These are phyloP conservation scores for Lytechinus pictus DNA, from an alignment of 35 echinoderm and acorn worm species.

Conservation along the genomic window DNA sequence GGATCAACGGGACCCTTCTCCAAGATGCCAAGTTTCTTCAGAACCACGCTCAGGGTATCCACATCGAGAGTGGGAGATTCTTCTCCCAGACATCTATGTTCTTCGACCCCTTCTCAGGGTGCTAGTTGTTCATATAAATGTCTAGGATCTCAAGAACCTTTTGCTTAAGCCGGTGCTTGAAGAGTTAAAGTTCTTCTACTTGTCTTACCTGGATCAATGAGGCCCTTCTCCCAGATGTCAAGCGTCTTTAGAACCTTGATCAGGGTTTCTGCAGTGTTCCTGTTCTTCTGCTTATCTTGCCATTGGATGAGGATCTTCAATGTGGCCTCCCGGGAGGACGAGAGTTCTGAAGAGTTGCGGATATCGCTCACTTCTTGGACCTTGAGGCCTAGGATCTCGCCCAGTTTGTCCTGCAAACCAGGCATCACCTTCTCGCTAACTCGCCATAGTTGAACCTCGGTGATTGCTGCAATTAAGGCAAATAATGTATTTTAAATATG, in stretches of 20 bases:
- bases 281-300: slow-evolving; percentile 27
- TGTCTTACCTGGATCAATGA: background rate
- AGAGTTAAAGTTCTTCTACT: background rate
- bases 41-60: background rate
- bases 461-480: background rate
- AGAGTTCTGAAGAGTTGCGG: background rate
- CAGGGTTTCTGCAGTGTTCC: background rate
- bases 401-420: slow-evolving; percentile 17
- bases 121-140: too few species aligned
- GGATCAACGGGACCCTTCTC: background rate
- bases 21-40: background rate
- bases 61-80: background rate
- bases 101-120: too few species aligned
- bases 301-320: background rate
- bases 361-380: background rate
- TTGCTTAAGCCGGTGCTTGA: too few species aligned
- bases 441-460: background rate
- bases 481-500: too few species aligned
- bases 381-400: background rate
- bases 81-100: too few species aligned
- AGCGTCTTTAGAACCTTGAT: background rate
- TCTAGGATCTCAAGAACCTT: too few species aligned
- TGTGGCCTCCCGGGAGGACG: background rate
- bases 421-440: slow-evolving; percentile 42
- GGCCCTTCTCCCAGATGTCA: slow-evolving; percentile 11